Evolutionary conservation across 2,888 invertebrate species (phyloP).

Genomic region (Melieria omissa): DNA sequence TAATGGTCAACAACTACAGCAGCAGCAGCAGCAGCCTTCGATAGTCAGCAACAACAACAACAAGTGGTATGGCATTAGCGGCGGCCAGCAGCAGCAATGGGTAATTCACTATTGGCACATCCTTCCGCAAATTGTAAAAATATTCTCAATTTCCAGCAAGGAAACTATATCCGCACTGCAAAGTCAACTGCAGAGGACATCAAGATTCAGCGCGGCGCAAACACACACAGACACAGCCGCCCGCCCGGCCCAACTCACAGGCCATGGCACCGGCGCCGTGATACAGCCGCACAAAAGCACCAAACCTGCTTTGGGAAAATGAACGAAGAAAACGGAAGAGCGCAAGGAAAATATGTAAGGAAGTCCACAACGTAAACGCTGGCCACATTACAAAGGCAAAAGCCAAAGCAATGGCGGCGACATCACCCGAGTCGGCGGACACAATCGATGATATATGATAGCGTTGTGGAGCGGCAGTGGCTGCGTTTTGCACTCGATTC

Average conservation of each 20-base stretch:
- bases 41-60: too few relatives aligned
- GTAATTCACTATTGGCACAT: not conserved
- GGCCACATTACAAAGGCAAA: not conserved
- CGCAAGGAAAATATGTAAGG: not conserved
- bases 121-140: not conserved
- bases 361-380: not conserved
- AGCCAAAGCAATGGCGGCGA: not conserved
- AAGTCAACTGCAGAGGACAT: conserved; percentile 1
- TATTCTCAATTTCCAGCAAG: not conserved
- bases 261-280: too few relatives aligned
- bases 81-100: not conserved
- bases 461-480: not conserved
- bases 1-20: not conserved
- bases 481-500: too few relatives aligned
- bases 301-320: not conserved
- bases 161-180: not conserved
- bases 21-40: not conserved
- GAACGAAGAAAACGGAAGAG: too few relatives aligned
- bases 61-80: too few relatives aligned
- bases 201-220: not conserved
- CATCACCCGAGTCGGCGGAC: not conserved
- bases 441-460: not conserved
- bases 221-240: too few relatives aligned
- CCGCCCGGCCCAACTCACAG: too few relatives aligned
- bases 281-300: not conserved